These are phyloP conservation scores for Sciurus niger DNA, from an alignment of 2,113 vertebrate species.

Conservation along the genomic window DNA sequence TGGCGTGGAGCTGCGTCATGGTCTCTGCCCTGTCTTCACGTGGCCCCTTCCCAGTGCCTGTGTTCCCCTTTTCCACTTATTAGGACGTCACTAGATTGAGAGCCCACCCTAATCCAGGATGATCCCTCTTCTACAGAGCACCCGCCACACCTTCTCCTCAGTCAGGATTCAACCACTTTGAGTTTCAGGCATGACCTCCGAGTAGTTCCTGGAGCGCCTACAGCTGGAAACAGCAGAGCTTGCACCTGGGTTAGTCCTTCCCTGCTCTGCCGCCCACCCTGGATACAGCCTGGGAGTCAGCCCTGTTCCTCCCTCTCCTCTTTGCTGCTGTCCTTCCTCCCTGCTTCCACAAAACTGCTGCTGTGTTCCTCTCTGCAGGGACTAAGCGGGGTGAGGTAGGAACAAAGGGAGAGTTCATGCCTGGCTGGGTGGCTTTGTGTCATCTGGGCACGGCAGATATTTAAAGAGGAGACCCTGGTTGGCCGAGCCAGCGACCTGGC, in stretches of 20 bases:
- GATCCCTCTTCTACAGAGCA: not conserved
- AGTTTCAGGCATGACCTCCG: not conserved
- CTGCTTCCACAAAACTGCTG: not conserved
- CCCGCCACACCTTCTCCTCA: not conserved
- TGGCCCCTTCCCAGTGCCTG: not conserved
- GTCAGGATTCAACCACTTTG: not conserved
- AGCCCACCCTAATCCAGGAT: not conserved
- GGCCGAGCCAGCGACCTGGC: not conserved
- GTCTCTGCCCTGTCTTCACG: not conserved
- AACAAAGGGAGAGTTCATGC: no score
- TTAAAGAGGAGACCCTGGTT: not conserved
- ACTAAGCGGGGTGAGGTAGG: not conserved
- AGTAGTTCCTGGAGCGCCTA: not conserved
- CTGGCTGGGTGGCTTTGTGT: not conserved
- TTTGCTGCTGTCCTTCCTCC: not conserved
- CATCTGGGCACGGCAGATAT: not conserved
- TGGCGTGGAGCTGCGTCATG: accelerated
- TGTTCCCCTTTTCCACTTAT: not conserved
- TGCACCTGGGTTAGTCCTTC: not conserved
- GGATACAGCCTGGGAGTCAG: not conserved
- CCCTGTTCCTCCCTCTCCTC: not conserved
- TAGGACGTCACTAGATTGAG: not conserved
- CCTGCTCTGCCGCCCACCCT: not conserved
- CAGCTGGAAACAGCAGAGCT: not conserved
- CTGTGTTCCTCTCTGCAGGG: not conserved